A percentile compares a stretch with the other conserved stretches of the same genome.
Conservation (phyloP, 2,888 invertebrate species). For the Heliconius erato region DNA sequence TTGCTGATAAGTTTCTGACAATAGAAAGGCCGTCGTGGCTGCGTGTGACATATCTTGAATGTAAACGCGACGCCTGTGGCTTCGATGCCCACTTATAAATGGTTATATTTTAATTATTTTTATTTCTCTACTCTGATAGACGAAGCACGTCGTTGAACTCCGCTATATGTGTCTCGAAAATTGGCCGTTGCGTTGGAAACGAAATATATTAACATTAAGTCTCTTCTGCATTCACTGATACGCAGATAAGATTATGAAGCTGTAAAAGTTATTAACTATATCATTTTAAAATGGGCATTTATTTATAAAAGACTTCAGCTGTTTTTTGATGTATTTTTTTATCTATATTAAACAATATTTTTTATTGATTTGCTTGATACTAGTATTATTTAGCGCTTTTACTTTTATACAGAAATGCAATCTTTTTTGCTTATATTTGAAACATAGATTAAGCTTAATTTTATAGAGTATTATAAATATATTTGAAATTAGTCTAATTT, state of each 20-base stretch:
- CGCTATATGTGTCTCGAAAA: too few relatives aligned
- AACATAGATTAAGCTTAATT: not conserved
- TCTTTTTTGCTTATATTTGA: not conserved
- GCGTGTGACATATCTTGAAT: not conserved
- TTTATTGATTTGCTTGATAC: not conserved
- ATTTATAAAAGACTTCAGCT: not conserved
- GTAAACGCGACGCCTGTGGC: not conserved
- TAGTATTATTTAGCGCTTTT: not conserved
- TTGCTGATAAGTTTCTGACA: not conserved
- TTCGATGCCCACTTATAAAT: too few relatives aligned
- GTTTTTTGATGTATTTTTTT: slow-evolving; percentile 13
- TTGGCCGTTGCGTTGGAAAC: too few relatives aligned
- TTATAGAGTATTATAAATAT: not conserved
- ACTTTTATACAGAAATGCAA: not conserved
- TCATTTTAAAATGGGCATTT: slow-evolving; percentile 1
- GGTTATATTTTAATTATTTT: not conserved
- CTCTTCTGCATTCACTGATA: too few relatives aligned
- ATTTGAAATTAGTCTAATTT: not conserved
- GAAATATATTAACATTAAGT: too few relatives aligned
- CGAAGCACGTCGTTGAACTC: too few relatives aligned
- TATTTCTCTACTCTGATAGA: not conserved
- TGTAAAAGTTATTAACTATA: too few relatives aligned
- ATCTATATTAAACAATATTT: not conserved
- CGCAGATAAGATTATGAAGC: too few relatives aligned
- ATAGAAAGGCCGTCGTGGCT: too few relatives aligned